Conservation (phyloP, 2,888 invertebrate genomes). For the Lydus trimaculatus region DNA sequence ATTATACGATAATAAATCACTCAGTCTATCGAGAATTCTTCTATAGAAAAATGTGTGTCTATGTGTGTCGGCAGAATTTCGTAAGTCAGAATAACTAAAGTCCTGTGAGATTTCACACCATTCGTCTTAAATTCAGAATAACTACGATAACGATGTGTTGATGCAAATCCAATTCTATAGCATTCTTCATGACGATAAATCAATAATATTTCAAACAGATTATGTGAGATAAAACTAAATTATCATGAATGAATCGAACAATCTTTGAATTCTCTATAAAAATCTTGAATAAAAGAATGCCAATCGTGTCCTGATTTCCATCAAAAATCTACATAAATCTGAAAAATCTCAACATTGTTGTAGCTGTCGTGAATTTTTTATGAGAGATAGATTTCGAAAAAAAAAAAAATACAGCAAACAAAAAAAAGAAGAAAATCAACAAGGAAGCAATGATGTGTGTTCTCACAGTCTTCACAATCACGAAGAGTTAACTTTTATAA, state of each 20-base stretch:
- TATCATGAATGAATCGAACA: no score
- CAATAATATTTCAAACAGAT: not conserved
- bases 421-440: not conserved
- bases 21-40: not conserved
- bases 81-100: not conserved
- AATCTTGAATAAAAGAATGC: not conserved
- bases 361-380: not conserved
- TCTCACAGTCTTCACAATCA: slow-evolving; percentile 10
- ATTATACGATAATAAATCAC: not conserved
- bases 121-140: not conserved
- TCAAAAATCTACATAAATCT: not conserved
- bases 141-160: not conserved
- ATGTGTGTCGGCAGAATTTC: not conserved
- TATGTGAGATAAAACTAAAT: not conserved
- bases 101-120: slow-evolving; percentile 1
- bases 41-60: not conserved
- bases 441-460: not conserved
- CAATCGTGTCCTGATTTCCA: not conserved
- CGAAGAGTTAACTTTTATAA: slow-evolving; percentile 7
- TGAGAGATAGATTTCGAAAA: not conserved
- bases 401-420: not conserved
- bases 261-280: not conserved
- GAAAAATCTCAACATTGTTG: not conserved
- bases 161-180: not conserved
- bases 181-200: not conserved